Evolutionary conservation across 2,888 invertebrate species (phyloP).

Genomic region (Aquatica leii): DNA sequence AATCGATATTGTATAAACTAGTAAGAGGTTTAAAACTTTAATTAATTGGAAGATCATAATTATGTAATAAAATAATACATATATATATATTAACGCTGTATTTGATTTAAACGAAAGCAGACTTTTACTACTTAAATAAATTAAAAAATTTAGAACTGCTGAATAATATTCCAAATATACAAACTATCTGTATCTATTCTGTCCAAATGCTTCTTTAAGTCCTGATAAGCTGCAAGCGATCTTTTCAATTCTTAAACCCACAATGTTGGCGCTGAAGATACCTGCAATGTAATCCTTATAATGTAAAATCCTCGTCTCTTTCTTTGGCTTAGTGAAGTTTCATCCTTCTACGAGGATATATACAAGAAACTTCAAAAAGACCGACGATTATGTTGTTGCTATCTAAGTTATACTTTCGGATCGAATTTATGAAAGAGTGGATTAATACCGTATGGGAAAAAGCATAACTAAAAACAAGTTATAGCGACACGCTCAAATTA

Average conservation of each 20-base stretch:
- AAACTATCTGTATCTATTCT: constrained; percentile 48
- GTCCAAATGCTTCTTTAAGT: constrained; percentile 56
- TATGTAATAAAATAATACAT: too few relatives aligned
- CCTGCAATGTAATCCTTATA: constrained; percentile 57
- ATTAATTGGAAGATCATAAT: too few relatives aligned
- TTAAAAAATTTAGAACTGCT: constrained; percentile 18
- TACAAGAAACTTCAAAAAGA: constrained; percentile 55
- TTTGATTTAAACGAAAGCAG: too few relatives aligned
- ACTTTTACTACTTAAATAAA: not conserved
- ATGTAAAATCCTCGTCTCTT: constrained; percentile 60
- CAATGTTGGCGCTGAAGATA: constrained; percentile 31
- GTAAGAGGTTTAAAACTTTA: too few relatives aligned
- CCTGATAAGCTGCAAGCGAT: constrained; percentile 59
- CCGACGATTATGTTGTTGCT: constrained; percentile 47
- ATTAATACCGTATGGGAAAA: constrained; percentile 1
- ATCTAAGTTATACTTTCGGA: constrained; percentile 1
- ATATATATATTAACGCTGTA: too few relatives aligned
- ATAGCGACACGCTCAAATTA: too few relatives aligned
- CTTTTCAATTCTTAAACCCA: constrained; percentile 53
- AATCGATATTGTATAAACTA: not conserved
- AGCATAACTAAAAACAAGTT: too few relatives aligned
- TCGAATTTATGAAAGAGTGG: constrained; percentile 4
- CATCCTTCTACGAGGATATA: constrained; percentile 56
- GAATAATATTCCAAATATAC: constrained; percentile 33
- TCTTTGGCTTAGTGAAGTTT: constrained; percentile 56